Evolutionary conservation across 1,140 invertebrate genomes (phyloP), one percentile per base, ranked within the genome.

Genomic region (Drosophila tsacasi): DNA sequence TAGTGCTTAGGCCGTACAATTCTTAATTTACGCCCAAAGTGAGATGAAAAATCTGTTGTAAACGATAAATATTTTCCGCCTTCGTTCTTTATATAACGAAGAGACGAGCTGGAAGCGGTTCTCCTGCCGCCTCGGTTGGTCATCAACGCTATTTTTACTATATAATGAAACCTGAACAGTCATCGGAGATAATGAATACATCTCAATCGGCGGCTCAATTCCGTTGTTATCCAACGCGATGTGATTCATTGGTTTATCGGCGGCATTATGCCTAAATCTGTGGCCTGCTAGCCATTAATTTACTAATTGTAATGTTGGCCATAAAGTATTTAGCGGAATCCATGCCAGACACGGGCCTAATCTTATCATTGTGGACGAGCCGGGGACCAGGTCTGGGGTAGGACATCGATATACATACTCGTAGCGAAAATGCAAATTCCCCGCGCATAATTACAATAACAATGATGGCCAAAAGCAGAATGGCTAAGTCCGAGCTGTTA

Each of bases 181-280:
- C 83, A 83, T 89, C 74, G 80, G 19, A 78, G 62, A 80, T 86
- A 86, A 86, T 86, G 80, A 86, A 89, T 68, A 79, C 77, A 73
- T 73, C 65, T 60, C 66, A 30, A 55, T 52, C 62, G 44, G 44
- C 23, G 37, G 23, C 44, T 77, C 59, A 58, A 52, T 66, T 37
- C 35, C 66, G 65, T 71, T 71, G 40, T 72, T 71, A 72, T 58
- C 52, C 69, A 72, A 73, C 37, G 42, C 30, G 71, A 60, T 74
- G 71, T 86, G 71, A 83, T 83, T 72, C 75, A 83, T 79, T 78
- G 67, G 73, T 61, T 77, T 59, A 65, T 71, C 50, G 67, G 69
- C 49, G 60, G 63, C 63, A 76, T 87, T 82, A 76, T 72, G 66
- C 62, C 69, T 35, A 71, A 82, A 83, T 71, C 81, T 61, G 39